phyloP scores from a whole-genome alignment of 2,113 vertebrate species.

The Strix uralensis region DNA sequence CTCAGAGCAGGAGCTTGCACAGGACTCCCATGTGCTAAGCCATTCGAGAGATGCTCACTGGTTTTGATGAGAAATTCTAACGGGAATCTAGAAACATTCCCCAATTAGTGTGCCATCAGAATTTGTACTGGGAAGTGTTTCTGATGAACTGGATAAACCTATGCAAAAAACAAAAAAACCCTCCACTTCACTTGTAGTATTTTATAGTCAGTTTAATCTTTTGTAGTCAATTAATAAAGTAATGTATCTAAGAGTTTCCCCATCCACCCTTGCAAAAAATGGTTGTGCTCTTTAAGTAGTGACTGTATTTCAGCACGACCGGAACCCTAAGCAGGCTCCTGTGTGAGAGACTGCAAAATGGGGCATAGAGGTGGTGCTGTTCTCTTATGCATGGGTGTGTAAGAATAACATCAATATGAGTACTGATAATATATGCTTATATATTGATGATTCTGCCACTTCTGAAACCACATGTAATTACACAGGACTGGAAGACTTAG shows the following conservation, averaged over 20 bases:
- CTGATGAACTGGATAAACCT: neutral
- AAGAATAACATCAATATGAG: neutral
- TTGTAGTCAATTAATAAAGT: neutral
- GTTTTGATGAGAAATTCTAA: neutral
- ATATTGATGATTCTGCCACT: neutral
- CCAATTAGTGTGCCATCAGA: neutral
- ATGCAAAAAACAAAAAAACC: neutral
- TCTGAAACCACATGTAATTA: neutral
- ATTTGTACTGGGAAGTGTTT: neutral
- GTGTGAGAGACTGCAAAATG: neutral
- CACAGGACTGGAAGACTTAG: neutral
- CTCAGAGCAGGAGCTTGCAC: neutral
- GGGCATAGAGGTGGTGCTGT: neutral
- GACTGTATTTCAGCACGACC: neutral
- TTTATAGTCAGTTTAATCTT: neutral
- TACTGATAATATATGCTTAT: neutral
- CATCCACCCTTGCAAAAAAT: neutral
- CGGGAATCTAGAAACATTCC: neutral
- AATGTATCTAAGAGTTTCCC: neutral
- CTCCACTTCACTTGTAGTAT: neutral
- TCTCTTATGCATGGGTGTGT: neutral
- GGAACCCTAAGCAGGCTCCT: neutral
- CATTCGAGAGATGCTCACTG: rapidly evolving
- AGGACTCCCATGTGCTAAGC: neutral
- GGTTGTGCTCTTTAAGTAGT: neutral